Evolutionary conservation across 2,797 vertebrate genomes (phyloP).

Genomic region (Gadopsis marmoratus): DNA sequence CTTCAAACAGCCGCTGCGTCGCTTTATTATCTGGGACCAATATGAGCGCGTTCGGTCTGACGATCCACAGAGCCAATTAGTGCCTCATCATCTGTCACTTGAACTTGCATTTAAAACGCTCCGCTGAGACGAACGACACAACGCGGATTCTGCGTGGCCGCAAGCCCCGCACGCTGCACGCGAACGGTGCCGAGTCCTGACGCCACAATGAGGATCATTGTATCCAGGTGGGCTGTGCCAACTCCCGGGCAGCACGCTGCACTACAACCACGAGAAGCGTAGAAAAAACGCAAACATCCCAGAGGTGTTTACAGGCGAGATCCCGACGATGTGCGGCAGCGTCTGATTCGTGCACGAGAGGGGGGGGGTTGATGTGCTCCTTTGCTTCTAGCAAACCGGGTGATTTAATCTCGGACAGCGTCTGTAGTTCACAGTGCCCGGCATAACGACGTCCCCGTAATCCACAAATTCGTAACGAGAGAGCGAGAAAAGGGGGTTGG

Average conservation of each 20-base stretch:
- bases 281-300: constrained; percentile 50
- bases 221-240: constrained; percentile 47
- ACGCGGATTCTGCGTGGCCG: constrained; percentile 5
- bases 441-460: constrained; percentile 64
- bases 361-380: not conserved
- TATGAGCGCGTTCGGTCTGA: constrained; percentile 35
- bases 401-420: constrained; percentile 64
- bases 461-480: constrained; percentile 53
- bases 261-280: constrained; percentile 23
- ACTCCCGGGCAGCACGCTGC: constrained; percentile 61
- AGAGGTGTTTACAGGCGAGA: constrained; percentile 41
- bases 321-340: constrained; percentile 34
- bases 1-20: constrained; percentile 63
- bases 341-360: constrained; percentile 25
- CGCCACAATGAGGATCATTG: constrained; percentile 33
- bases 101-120: constrained; percentile 17
- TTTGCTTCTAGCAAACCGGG: constrained; percentile 27
- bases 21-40: constrained; percentile 33
- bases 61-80: constrained; percentile 53
- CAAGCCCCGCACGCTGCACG: constrained; percentile 32
- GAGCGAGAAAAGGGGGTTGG: not conserved
- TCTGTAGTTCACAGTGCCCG: constrained; percentile 57
- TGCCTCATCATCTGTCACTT: constrained; percentile 27
- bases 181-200: constrained; percentile 6
- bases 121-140: not conserved